phyloP scores from a whole-genome alignment of 1,140 invertebrate species.

The Maniola jurtina region DNA sequence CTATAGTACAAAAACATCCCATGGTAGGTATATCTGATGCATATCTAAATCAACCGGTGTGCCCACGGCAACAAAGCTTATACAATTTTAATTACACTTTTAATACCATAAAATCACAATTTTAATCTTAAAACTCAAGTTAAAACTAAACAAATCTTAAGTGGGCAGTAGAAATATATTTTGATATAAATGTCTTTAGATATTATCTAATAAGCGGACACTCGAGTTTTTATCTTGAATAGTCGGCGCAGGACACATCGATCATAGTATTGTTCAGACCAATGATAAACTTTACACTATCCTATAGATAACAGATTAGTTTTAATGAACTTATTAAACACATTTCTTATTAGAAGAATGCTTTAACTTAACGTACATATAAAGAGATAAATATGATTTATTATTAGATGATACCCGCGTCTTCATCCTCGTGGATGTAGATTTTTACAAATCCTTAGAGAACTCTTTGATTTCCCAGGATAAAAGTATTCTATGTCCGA shows the following conservation, averaged over 20 bases:
- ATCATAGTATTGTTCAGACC: conserved; percentile 71
- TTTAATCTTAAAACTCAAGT: not conserved
- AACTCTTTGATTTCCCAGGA: too few relatives aligned
- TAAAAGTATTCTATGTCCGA: too few relatives aligned
- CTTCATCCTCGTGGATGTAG: too few relatives aligned
- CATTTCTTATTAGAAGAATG: conserved; percentile 16
- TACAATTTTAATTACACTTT: too few relatives aligned
- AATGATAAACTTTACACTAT: conserved; percentile 62
- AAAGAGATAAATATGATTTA: not conserved
- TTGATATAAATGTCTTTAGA: conserved; percentile 55
- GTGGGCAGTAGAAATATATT: conserved; percentile 17
- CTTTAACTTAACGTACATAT: not conserved
- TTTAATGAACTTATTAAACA: conserved; percentile 34
- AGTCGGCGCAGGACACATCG: conserved; percentile 49
- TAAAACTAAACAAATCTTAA: conserved; percentile 5
- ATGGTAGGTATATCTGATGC: too few relatives aligned
- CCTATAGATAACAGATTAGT: conserved; percentile 42
- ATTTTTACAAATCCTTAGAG: too few relatives aligned
- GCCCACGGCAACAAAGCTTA: too few relatives aligned
- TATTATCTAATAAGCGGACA: conserved; percentile 49
- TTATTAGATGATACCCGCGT: not conserved
- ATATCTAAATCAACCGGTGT: too few relatives aligned
- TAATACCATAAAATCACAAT: too few relatives aligned
- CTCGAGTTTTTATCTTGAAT: conserved; percentile 40
- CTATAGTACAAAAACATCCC: too few relatives aligned